Percentiles rank a stretch among this genome's conserved stretches.
Conservation (phyloP, 1,140 invertebrate genomes). For the Microvelia longipes region DNA sequence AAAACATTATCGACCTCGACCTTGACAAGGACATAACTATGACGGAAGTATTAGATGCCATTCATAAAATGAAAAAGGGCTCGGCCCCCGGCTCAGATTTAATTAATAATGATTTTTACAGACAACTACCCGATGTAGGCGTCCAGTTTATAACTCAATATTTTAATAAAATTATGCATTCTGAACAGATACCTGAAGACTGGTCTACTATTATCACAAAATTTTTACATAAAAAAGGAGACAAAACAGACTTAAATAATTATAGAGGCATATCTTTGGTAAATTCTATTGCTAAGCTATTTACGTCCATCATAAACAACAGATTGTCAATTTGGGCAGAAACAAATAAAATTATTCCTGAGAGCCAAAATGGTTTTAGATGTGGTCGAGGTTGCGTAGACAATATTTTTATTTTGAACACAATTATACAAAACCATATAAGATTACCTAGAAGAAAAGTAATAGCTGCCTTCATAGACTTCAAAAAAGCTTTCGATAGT, state of each 20-base stretch:
- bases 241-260: neutral
- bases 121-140: neutral
- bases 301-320: neutral
- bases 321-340: neutral
- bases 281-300: neutral
- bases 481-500: neutral
- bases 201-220: neutral
- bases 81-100: conserved; percentile 1
- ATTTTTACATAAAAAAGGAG: neutral
- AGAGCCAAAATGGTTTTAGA: neutral
- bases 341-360: neutral
- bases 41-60: neutral
- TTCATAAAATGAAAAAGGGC: conserved; percentile 3
- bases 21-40: neutral
- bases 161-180: neutral
- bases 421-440: neutral
- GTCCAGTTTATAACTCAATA: neutral
- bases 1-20: neutral
- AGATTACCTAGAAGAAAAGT: neutral
- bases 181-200: neutral
- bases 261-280: conserved; percentile 1
- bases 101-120: conserved; percentile 3
- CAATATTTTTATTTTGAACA: neutral
- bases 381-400: neutral
- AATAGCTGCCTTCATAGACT: neutral